These are phyloP conservation scores for Sebastes dallii DNA, from an alignment of 2,797 vertebrate species.

Conservation along the genomic window DNA sequence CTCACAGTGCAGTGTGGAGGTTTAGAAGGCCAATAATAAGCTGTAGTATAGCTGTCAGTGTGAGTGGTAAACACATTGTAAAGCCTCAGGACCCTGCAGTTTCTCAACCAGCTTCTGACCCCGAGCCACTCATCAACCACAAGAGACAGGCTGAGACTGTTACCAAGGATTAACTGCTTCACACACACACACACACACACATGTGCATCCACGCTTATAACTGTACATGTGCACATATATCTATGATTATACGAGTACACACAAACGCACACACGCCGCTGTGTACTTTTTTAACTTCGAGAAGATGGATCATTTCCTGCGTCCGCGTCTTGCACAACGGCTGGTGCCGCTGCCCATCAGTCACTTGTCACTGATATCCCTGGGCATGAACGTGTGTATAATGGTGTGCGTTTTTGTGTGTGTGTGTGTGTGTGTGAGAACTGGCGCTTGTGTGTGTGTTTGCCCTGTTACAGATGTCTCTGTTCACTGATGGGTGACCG, in stretches of 20 bases:
- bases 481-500: conserved; percentile 75
- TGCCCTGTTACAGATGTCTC: conserved; percentile 73
- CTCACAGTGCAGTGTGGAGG: conserved; percentile 60
- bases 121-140: conserved; percentile 73
- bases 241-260: background rate
- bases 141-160: conserved; percentile 54
- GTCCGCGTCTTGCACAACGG: conserved; percentile 35
- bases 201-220: background rate
- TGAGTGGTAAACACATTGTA: conserved; percentile 79
- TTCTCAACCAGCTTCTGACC: conserved; percentile 67
- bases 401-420: conserved; percentile 15
- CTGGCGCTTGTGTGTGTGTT: conserved; percentile 38
- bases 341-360: conserved; percentile 42
- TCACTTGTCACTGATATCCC: conserved; percentile 60
- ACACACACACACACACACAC: background rate
- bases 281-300: conserved; percentile 24
- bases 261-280: background rate
- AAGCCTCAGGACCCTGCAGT: conserved; percentile 68
- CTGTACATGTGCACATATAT: background rate
- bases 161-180: conserved; percentile 57
- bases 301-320: conserved; percentile 49
- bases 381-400: conserved; percentile 38
- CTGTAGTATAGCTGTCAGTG: conserved; percentile 73
- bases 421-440: conserved; percentile 19
- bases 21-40: conserved; percentile 76